Percentiles rank a stretch among this genome's conserved stretches.
These are phyloP conservation scores for Lacanobia wlatinum DNA, from an alignment of 2,888 invertebrate genomes.

Conservation along the genomic window DNA sequence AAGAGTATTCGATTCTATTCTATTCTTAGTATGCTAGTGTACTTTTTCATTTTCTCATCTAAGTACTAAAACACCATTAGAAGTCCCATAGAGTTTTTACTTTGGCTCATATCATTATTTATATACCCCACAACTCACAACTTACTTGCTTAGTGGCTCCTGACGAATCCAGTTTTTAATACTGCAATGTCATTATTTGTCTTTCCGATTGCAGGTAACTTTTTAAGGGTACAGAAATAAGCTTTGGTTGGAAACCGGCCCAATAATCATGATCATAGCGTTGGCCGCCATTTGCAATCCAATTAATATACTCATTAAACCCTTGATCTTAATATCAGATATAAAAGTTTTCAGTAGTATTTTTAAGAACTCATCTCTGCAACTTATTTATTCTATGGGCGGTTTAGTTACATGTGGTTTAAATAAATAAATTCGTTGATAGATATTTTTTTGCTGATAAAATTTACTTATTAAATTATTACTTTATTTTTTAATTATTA, in stretches of 20 bases:
- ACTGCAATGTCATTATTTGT: constrained; percentile 48
- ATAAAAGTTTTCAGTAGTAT: constrained; percentile 53
- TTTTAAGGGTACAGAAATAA: constrained; percentile 32
- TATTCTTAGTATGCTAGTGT: too few relatives aligned
- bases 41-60: too few relatives aligned
- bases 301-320: constrained; percentile 88
- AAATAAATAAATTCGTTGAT: constrained; percentile 42
- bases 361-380: constrained; percentile 54
- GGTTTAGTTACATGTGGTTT: constrained; percentile 9
- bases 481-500: too few relatives aligned
- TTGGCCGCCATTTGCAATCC: constrained; percentile 75
- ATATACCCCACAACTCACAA: not conserved
- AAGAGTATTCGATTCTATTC: too few relatives aligned
- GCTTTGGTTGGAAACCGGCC: constrained; percentile 53
- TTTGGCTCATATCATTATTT: constrained; percentile 8
- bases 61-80: constrained; percentile 1
- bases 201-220: constrained; percentile 37
- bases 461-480: constrained; percentile 3
- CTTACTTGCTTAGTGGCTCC: constrained; percentile 1
- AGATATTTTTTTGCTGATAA: constrained; percentile 33
- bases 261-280: constrained; percentile 50
- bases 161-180: constrained; percentile 28
- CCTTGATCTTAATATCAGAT: constrained; percentile 82
- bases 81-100: constrained; percentile 8
- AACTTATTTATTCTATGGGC: constrained; percentile 52